Base-by-base conservation (phyloP, 2,797 vertebrate genomes). In the Clamator glandarius region DNA sequence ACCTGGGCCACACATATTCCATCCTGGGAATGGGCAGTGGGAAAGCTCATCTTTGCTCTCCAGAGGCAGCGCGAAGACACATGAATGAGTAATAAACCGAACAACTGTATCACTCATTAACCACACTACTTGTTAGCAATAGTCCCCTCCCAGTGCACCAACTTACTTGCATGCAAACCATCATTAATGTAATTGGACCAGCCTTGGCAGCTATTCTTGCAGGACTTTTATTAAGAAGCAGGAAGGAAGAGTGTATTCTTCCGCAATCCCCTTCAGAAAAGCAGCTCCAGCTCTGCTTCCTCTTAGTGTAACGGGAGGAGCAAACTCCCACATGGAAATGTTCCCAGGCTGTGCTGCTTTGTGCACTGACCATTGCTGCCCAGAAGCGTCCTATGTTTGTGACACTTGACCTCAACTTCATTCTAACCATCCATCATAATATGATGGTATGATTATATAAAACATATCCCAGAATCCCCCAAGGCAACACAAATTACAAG, bases 11-110 rank as follows among this genome's bases (percentile, higher is more conserved):
- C 2, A 0, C 8, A 5, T 7, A 14, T 7, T 24, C 33, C 33
- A 33, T 52, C 14, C 20, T 1, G 4, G 21, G 11, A 91, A 24
- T 0, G 4, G 12, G 33, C 1, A 19, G 15, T 35, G 31, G 44
- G 41, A 55, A 87, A 87, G 15, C 7, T 64, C 24, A 26, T 61
- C 67, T 91, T 68, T 3, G 0, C 11, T 67, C 33, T 48, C 50
- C 64, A 18, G 42, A 31, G 31, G 46, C 44, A 55, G n/a, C 11
- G 9, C 39, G 31, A 83, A 69, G 8, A 20, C 7, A 15, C 12
- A 3, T 14, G 62, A 42, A 50, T 8, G 26, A 29, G 11, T 16
- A 72, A 73, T 23, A n/a, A 90, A 18, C 29, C 20, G 17, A 87
- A 66, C n/a, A 73, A n/a, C 6, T 25, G 3, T 8, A n/a, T 50